A percentile compares a stretch with the other conserved stretches of the same genome.
Conservation (phyloP, 1,140 invertebrate genomes). For the Hylaeus volcanicus region DNA sequence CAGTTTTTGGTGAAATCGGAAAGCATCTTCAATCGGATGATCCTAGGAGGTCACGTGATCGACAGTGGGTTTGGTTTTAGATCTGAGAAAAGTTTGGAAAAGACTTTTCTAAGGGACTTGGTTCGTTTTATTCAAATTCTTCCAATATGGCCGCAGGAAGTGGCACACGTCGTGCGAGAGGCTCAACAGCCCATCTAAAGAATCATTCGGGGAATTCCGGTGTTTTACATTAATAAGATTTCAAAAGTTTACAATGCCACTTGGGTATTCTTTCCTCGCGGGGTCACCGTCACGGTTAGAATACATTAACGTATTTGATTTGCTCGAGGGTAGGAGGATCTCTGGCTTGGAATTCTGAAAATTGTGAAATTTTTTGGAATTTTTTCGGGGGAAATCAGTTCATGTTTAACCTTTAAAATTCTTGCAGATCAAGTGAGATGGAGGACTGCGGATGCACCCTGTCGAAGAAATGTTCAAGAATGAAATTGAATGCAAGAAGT, state of each 20-base stretch:
- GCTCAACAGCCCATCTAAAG: conserved; percentile 29
- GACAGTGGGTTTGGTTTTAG: conserved; percentile 34
- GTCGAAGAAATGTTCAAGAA: no score
- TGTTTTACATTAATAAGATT: conserved; percentile 59
- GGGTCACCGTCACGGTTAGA: conserved; percentile 29
- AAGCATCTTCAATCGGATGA: not conserved
- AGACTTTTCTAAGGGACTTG: not conserved
- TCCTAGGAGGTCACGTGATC: not conserved
- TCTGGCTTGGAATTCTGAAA: no score
- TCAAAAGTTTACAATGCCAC: conserved; percentile 53
- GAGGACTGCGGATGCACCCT: no score
- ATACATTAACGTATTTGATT: conserved; percentile 54
- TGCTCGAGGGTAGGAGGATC: no score
- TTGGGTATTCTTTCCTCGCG: conserved; percentile 46
- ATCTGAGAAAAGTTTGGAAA: conserved; percentile 23
- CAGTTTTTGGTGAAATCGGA: not conserved
- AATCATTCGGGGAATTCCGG: conserved; percentile 54
- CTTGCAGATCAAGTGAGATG: no score
- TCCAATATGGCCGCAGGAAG: not conserved
- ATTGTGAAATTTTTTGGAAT: no score
- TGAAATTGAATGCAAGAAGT: no score
- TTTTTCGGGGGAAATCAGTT: no score
- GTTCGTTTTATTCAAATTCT: conserved; percentile 53
- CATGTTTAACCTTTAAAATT: no score
- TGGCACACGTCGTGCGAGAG: not conserved